Evolutionary conservation across 2,888 invertebrate genomes (phyloP).

Genomic region (Diabrotica balteata): DNA sequence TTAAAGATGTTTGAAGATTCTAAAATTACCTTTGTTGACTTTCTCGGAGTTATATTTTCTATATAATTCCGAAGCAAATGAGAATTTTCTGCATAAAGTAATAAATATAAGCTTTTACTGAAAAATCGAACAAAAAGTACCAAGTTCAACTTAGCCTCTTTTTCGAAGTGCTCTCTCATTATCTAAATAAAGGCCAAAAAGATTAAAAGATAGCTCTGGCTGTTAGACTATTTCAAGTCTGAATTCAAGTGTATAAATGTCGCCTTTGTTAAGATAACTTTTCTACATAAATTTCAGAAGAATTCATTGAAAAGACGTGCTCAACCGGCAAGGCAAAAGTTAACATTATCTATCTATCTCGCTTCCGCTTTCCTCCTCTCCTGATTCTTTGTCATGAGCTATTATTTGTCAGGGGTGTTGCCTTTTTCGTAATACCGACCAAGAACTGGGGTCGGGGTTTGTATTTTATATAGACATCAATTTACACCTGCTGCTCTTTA

Average conservation of each 20-base stretch:
- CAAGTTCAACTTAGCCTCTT: not conserved
- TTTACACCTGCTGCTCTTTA: not conserved
- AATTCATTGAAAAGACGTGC: slow-evolving; percentile 41
- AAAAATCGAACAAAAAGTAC: not conserved
- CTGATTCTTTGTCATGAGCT: slow-evolving; percentile 24
- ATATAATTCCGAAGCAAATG: not conserved
- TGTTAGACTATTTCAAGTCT: slow-evolving; percentile 28
- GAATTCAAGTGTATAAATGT: slow-evolving; percentile 36
- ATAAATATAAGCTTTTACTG: not conserved
- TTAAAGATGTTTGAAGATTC: no score
- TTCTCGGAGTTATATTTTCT: no score
- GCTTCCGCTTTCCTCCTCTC: slow-evolving; percentile 36
- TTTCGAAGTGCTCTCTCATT: not conserved
- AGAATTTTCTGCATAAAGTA: not conserved
- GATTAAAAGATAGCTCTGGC: slow-evolving; percentile 29
- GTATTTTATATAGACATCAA: not conserved
- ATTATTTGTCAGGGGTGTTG: slow-evolving; percentile 16
- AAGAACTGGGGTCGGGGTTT: slow-evolving; percentile 1
- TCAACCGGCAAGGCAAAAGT: slow-evolving; percentile 42
- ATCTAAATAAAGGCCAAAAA: slow-evolving; percentile 3
- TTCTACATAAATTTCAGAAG: slow-evolving; percentile 40
- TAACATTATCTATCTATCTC: slow-evolving; percentile 42
- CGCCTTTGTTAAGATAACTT: slow-evolving; percentile 37
- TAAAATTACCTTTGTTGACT: no score
- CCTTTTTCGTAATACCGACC: slow-evolving; percentile 11